Evolutionary conservation across 2,888 invertebrate genomes (phyloP).

Genomic region (Apotomis betuletana): DNA sequence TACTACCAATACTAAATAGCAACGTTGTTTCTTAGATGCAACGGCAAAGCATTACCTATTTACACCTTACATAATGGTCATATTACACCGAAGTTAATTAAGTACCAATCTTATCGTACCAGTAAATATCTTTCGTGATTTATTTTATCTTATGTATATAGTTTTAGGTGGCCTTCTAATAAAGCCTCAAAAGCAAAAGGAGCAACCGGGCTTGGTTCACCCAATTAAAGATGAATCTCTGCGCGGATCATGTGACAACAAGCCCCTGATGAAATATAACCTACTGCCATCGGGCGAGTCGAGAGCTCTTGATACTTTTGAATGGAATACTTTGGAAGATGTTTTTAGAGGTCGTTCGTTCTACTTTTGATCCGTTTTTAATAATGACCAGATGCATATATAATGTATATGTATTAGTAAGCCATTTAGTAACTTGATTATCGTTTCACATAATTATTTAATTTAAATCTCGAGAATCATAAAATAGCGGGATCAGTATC

Average conservation of each 20-base stretch:
- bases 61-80: background rate
- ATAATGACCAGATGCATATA: too few species aligned
- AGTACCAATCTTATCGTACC: background rate
- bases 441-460: too few species aligned
- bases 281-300: conserved; percentile 50
- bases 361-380: too few species aligned
- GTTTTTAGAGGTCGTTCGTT: too few species aligned
- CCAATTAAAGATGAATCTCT: conserved; percentile 80
- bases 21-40: background rate
- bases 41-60: background rate
- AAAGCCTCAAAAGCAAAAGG: conserved; percentile 59
- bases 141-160: conserved; percentile 43
- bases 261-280: conserved; percentile 74
- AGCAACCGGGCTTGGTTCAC: conserved; percentile 63
- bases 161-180: conserved; percentile 52
- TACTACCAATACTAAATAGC: background rate
- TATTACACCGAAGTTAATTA: background rate
- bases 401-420: too few species aligned
- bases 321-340: background rate
- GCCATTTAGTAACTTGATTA: too few species aligned
- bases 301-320: conserved; percentile 59
- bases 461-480: too few species aligned
- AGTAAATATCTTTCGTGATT: background rate
- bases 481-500: too few species aligned
- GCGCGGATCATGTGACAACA: conserved; percentile 78